These are phyloP conservation scores for Spea bombifrons DNA, from an alignment of 2,113 vertebrate genomes.

Conservation along the genomic window DNA sequence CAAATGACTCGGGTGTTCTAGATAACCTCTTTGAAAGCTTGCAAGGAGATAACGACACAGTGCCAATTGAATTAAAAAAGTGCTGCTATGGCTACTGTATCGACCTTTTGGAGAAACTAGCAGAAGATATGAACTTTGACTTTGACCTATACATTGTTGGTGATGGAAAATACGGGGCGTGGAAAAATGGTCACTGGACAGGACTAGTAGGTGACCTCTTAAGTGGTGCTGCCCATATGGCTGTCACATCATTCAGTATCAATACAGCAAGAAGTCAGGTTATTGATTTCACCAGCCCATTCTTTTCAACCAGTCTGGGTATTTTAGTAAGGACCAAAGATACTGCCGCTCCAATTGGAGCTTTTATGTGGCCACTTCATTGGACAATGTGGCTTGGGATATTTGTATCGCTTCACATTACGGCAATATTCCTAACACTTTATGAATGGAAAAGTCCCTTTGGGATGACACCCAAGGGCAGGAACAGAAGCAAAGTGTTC, in stretches of 20 bases:
- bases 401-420: constrained; percentile 79
- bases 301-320: constrained; percentile 80
- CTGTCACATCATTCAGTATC: constrained; percentile 80
- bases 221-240: constrained; percentile 75
- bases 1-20: constrained; percentile 79
- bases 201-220: constrained; percentile 78
- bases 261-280: constrained; percentile 79
- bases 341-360: constrained; percentile 79
- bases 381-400: constrained; percentile 85
- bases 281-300: constrained; percentile 81
- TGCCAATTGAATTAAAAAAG: constrained; percentile 71
- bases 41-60: constrained; percentile 75
- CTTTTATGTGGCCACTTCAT: constrained; percentile 84
- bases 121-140: constrained; percentile 80
- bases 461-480: constrained; percentile 78
- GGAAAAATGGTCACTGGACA: constrained; percentile 79
- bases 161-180: constrained; percentile 78
- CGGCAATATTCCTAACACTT: constrained; percentile 77
- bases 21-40: constrained; percentile 83
- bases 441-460: constrained; percentile 84
- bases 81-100: constrained; percentile 83
- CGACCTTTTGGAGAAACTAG: constrained; percentile 75
- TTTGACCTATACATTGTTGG: constrained; percentile 81
- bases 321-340: constrained; percentile 79
- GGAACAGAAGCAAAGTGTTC: constrained; percentile 77